Evolutionary conservation across 2,888 invertebrate genomes (phyloP).

Genomic region (Lissocephala sabroskyi): DNA sequence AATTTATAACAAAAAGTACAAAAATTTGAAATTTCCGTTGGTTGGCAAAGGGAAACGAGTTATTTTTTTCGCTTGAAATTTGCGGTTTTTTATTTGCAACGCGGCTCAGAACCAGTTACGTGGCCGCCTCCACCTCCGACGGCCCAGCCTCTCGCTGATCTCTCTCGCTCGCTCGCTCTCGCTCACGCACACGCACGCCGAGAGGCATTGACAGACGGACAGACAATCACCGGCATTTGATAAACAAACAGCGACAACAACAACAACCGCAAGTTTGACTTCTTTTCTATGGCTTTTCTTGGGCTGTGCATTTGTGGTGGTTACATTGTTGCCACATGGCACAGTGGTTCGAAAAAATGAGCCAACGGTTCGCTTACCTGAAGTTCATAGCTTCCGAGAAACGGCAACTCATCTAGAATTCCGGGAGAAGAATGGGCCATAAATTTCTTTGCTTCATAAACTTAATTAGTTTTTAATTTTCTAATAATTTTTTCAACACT

Average conservation of each 20-base stretch:
- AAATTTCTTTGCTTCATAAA: too few relatives aligned
- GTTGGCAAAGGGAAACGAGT: too few relatives aligned
- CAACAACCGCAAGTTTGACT: constrained; percentile 19
- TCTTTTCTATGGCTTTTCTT: constrained; percentile 18
- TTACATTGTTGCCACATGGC: not conserved
- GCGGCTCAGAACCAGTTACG: too few relatives aligned
- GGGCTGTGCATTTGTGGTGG: not conserved
- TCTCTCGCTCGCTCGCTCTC: not conserved
- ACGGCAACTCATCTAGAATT: too few relatives aligned
- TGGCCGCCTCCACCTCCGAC: constrained; percentile 1
- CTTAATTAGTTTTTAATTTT: too few relatives aligned
- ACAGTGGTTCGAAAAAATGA: not conserved
- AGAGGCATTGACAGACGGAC: not conserved
- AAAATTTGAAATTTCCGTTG: too few relatives aligned
- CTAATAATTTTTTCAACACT: too few relatives aligned
- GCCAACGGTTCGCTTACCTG: too few relatives aligned
- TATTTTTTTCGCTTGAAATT: not conserved
- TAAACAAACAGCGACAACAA: constrained; percentile 12
- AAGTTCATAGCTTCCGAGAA: too few relatives aligned
- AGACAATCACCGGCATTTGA: constrained; percentile 20
- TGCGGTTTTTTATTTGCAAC: not conserved
- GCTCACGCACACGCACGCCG: not conserved
- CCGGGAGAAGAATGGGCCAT: too few relatives aligned
- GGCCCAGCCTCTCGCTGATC: constrained; percentile 8
- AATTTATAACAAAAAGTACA: too few relatives aligned